Percentiles rank a stretch among this genome's conserved stretches.
These are phyloP conservation scores for Aphodius sticticus DNA, from an alignment of 2,888 invertebrate species.

Conservation along the genomic window DNA sequence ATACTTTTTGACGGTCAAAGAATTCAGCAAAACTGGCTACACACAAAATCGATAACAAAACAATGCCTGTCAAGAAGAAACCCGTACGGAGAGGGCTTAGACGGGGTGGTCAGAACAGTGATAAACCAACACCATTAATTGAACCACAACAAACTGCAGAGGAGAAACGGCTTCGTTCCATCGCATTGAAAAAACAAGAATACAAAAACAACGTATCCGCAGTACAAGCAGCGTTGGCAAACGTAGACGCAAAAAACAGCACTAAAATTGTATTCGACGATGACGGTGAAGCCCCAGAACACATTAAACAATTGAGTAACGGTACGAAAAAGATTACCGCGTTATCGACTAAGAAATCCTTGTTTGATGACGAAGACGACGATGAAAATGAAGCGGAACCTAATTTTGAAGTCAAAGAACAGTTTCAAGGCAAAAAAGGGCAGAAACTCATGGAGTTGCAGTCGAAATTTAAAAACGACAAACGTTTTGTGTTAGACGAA, in stretches of 20 bases:
- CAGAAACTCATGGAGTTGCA: constrained; percentile 76
- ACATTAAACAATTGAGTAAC: not conserved
- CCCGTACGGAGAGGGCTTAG: not conserved
- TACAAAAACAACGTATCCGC: constrained; percentile 71
- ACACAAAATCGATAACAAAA: not conserved
- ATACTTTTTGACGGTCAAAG: not conserved
- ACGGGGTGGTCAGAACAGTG: not conserved
- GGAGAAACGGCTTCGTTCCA: constrained; percentile 71
- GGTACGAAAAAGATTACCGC: constrained; percentile 27
- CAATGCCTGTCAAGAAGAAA: not conserved
- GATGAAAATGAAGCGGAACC: constrained; percentile 65
- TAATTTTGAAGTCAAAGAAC: constrained; percentile 70
- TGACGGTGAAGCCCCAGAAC: constrained; percentile 52
- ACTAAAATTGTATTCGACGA: constrained; percentile 73
- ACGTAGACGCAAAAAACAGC: constrained; percentile 63
- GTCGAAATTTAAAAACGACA: constrained; percentile 76
- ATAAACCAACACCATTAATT: not conserved
- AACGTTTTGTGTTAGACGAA: constrained; percentile 78
- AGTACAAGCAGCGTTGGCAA: constrained; percentile 70
- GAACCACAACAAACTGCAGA: constrained; percentile 60
- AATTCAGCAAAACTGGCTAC: not conserved
- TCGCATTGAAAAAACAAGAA: constrained; percentile 69
- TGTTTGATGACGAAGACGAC: constrained; percentile 61
- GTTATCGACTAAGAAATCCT: constrained; percentile 50
- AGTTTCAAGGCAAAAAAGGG: constrained; percentile 72